phyloP scores from a whole-genome alignment of 2,797 vertebrate species.

The Miichthys miiuy region DNA sequence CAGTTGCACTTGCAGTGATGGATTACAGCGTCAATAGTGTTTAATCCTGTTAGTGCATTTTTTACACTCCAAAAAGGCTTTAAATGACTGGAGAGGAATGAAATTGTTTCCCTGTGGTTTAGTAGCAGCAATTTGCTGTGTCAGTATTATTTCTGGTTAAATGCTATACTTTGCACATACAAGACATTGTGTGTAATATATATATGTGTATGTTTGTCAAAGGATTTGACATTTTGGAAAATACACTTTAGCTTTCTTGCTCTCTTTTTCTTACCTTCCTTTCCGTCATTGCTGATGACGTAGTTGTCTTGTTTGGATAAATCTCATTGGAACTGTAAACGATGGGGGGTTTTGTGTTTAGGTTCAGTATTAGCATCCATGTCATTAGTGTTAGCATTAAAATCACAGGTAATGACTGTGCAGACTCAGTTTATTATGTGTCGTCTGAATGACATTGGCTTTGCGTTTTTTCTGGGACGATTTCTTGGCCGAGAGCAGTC shows the following conservation, averaged over 20 bases:
- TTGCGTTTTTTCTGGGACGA: background rate
- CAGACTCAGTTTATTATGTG: background rate
- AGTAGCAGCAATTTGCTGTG: background rate
- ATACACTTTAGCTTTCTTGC: background rate
- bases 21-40: conserved; percentile 31
- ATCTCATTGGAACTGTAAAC: background rate
- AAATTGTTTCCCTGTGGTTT: background rate
- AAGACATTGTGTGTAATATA: background rate
- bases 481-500: background rate
- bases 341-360: background rate
- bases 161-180: background rate
- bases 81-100: background rate
- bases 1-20: background rate
- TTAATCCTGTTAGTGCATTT: conserved; percentile 34
- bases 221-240: background rate
- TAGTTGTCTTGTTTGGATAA: background rate
- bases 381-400: background rate
- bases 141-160: conserved; percentile 12
- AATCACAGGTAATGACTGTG: background rate
- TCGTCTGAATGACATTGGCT: background rate
- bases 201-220: background rate
- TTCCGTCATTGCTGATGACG: background rate
- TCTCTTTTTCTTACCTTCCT: background rate
- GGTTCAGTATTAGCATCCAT: background rate
- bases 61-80: conserved; percentile 14